Percentiles rank a stretch among this genome's conserved stretches.
Evolutionary conservation across 2,888 invertebrate genomes (phyloP).

Genomic region (Panzeria rudis): DNA sequence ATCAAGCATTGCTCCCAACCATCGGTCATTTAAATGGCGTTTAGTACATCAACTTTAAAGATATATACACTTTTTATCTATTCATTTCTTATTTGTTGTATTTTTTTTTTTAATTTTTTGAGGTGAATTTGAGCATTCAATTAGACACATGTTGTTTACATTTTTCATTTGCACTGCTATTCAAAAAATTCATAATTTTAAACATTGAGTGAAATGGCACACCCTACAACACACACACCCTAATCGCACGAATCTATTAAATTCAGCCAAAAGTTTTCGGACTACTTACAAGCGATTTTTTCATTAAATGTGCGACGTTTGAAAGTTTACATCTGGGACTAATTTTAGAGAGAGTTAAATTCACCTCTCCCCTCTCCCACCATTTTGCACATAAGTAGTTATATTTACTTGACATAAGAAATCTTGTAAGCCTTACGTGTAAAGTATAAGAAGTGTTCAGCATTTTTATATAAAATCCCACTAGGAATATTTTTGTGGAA

Average conservation of each 20-base stretch:
- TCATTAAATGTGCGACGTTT: no score
- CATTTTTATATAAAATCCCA: no score
- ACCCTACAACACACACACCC: neutral
- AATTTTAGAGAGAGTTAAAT: no score
- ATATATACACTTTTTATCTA: neutral
- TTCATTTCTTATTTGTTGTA: neutral
- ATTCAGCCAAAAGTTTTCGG: no score
- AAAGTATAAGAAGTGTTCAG: no score
- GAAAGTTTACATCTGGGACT: no score
- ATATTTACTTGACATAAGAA: no score
- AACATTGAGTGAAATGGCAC: neutral
- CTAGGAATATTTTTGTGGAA: no score
- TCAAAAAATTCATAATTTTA: constrained; percentile 10
- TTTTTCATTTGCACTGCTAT: constrained; percentile 38
- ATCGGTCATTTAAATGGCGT: neutral
- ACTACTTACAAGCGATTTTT: neutral
- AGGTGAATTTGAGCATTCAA: constrained; percentile 42
- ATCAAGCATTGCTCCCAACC: neutral
- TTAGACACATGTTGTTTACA: constrained; percentile 36
- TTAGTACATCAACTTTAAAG: neutral
- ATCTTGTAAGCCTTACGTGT: no score
- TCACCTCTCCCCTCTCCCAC: no score
- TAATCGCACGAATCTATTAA: neutral
- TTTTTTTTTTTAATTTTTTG: neutral
- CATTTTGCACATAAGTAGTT: no score